phyloP scores from a whole-genome alignment of 1,140 invertebrate genomes.

The Drosophila pectinifera region DNA sequence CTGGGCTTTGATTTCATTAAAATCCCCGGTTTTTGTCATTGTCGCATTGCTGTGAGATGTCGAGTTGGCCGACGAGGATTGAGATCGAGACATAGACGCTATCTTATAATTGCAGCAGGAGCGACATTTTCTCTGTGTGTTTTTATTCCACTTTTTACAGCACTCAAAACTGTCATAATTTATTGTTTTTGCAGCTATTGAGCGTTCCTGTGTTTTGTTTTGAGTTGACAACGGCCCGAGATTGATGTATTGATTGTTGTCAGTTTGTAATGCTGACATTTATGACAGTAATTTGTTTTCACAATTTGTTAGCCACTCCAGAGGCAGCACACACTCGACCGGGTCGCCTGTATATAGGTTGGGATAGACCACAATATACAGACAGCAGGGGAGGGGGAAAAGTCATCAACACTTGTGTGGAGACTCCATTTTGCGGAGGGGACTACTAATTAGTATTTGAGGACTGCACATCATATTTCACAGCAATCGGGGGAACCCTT shows the following conservation, averaged over 20 bases:
- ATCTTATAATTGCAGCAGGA: conserved; percentile 48
- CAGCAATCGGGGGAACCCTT: conserved; percentile 72
- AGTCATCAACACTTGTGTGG: conserved; percentile 24
- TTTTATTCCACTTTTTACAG: conserved; percentile 41
- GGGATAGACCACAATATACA: conserved; percentile 3
- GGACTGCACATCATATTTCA: conserved; percentile 73
- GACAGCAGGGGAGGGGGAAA: background rate
- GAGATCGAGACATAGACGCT: conserved; percentile 55
- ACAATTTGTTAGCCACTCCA: conserved; percentile 71
- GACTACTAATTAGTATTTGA: conserved; percentile 68
- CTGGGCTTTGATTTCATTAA: conserved; percentile 74
- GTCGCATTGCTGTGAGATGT: conserved; percentile 68
- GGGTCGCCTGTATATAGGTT: conserved; percentile 17
- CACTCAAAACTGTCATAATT: conserved; percentile 80
- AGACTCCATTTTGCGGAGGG: conserved; percentile 46
- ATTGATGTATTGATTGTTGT: conserved; percentile 81
- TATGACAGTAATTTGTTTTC: conserved; percentile 83
- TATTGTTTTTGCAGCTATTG: conserved; percentile 31
- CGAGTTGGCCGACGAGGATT: conserved; percentile 26
- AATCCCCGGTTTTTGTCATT: conserved; percentile 56
- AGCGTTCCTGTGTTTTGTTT: conserved; percentile 44
- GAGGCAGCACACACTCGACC: conserved; percentile 2
- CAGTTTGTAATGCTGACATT: conserved; percentile 80
- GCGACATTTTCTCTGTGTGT: conserved; percentile 16
- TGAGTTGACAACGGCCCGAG: conserved; percentile 62